These are phyloP conservation scores for Poeciliopsis paucimaculata DNA, from an alignment of 2,797 vertebrate genomes.

Conservation along the genomic window DNA sequence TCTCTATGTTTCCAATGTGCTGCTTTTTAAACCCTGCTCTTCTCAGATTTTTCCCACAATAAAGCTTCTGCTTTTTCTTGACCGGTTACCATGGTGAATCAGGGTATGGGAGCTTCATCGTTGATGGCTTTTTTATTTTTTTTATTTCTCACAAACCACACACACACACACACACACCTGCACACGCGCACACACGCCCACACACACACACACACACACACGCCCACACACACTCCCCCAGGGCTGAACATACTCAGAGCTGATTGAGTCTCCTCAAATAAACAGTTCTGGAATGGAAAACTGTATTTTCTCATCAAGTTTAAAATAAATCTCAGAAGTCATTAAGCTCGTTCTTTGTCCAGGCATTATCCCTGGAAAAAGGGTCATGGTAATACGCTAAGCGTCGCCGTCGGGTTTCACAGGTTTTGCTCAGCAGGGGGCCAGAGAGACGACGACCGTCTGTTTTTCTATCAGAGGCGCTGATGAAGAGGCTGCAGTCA, in stretches of 20 bases:
- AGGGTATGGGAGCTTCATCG: not conserved
- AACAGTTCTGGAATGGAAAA: not conserved
- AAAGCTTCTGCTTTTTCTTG: not conserved
- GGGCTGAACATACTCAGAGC: not conserved
- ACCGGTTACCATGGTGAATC: slow-evolving; percentile 5
- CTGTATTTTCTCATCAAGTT: not conserved
- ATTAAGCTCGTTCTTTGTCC: not conserved
- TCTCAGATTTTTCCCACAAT: not conserved
- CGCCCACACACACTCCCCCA: not conserved
- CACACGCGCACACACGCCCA: too few species aligned
- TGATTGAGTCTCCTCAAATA: not conserved
- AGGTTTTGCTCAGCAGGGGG: not conserved
- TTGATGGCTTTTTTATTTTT: not conserved
- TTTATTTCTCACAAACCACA: not conserved
- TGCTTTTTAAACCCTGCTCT: not conserved
- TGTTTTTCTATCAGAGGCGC: not conserved
- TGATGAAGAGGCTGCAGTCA: not conserved
- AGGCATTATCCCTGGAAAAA: not conserved
- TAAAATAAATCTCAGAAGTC: not conserved
- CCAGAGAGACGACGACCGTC: too few species aligned
- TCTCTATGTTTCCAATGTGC: not conserved
- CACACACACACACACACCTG: too few species aligned
- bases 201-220: too few species aligned
- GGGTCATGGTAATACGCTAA: not conserved
- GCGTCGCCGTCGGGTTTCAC: not conserved